Conservation (phyloP, 2,113 vertebrate genomes). For the Telmatochromis brachygnathus region DNA sequence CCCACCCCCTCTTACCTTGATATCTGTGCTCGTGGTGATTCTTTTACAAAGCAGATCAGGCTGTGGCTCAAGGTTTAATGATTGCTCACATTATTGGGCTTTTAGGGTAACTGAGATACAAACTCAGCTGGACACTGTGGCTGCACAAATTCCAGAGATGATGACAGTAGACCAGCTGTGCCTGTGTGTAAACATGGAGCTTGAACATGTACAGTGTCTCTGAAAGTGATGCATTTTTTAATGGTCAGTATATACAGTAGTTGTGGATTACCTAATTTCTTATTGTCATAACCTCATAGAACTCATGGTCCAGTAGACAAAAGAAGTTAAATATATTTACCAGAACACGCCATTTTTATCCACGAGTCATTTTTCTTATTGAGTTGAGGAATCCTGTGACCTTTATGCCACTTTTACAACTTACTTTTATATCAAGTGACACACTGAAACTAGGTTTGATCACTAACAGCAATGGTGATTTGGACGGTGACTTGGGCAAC, state of each 20-base stretch:
- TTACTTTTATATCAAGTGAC: not conserved
- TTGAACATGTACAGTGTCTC: not conserved
- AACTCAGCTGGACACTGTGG: not conserved
- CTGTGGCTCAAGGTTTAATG: slow-evolving; percentile 35
- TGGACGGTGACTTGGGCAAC: not conserved
- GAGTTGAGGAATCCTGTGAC: not conserved
- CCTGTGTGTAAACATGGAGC: not conserved
- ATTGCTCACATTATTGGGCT: slow-evolving; percentile 6
- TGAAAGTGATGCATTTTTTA: not conserved
- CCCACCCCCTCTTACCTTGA: not conserved
- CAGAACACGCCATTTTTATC: not conserved
- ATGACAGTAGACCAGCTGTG: not conserved
- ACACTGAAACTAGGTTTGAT: not conserved
- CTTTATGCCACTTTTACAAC: not conserved
- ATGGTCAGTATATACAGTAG: not conserved
- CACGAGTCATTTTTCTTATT: not conserved
- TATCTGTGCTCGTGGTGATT: not conserved
- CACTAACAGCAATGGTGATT: not conserved
- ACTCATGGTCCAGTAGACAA: not conserved
- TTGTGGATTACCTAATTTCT: not conserved
- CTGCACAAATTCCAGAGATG: not conserved
- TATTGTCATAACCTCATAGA: not conserved
- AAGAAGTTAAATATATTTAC: not conserved
- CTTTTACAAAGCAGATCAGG: not conserved
- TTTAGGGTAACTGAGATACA: not conserved